Percentiles rank a stretch among this genome's conserved stretches.
phyloP scores from a whole-genome alignment of 2,797 vertebrate species.

The Macropodus opercularis region DNA sequence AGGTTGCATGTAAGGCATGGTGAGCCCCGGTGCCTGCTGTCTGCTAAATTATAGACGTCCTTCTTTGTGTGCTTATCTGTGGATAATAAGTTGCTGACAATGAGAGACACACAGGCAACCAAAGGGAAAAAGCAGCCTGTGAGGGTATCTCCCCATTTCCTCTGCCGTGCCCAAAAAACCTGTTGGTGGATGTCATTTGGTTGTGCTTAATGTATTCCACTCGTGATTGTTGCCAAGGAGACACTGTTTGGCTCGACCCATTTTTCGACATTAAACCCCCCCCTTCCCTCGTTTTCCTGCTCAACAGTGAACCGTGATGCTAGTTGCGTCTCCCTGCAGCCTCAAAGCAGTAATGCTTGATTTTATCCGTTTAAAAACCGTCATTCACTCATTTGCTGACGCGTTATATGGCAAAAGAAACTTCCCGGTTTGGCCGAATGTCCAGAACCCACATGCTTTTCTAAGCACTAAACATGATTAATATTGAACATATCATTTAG shows the following conservation, averaged over 20 bases:
- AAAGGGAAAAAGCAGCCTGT: slow-evolving; percentile 14
- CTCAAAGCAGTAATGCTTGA: slow-evolving; percentile 37
- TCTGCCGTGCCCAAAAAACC: slow-evolving; percentile 27
- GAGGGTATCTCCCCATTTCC: slow-evolving; percentile 26
- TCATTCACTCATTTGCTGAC: slow-evolving; percentile 20
- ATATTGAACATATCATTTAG: slow-evolving; percentile 34
- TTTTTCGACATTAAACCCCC: slow-evolving; percentile 52
- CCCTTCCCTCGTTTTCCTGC: slow-evolving; percentile 9
- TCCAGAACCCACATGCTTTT: slow-evolving; percentile 35
- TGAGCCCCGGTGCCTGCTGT: too few species aligned
- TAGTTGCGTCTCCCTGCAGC: slow-evolving; percentile 41
- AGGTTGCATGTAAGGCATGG: too few species aligned
- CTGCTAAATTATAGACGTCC: too few species aligned
- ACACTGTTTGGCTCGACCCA: slow-evolving; percentile 47
- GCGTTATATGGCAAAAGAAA: slow-evolving; percentile 34
- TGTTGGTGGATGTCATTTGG: slow-evolving; percentile 42
- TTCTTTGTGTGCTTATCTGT: slow-evolving; percentile 48
- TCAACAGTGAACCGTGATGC: slow-evolving; percentile 27
- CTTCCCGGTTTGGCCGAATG: slow-evolving; percentile 34
- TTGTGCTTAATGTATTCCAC: slow-evolving; percentile 52
- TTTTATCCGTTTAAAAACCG: slow-evolving; percentile 55
- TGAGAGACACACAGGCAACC: slow-evolving; percentile 38
- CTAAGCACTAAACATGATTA: slow-evolving; percentile 57
- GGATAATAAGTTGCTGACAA: slow-evolving; percentile 61
- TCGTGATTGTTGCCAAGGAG: slow-evolving; percentile 61